These are phyloP conservation scores for Onychostoma macrolepis DNA, from an alignment of 2,113 vertebrate species.

Conservation along the genomic window DNA sequence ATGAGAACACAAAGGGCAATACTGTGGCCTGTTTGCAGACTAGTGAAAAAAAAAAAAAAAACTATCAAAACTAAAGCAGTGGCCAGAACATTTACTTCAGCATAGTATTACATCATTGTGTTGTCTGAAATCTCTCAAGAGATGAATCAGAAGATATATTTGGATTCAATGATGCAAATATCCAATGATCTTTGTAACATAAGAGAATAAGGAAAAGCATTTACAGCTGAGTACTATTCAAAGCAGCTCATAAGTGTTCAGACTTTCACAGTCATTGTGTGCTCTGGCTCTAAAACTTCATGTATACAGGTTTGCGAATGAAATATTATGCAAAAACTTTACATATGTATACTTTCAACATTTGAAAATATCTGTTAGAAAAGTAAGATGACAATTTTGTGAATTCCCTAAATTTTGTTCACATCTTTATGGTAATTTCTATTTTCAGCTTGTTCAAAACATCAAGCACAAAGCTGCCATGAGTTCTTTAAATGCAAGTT, in stretches of 20 bases:
- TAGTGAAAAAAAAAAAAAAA: too few species aligned
- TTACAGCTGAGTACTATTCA: not conserved
- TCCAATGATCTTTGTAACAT: not conserved
- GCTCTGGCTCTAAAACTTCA: not conserved
- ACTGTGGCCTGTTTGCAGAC: too few species aligned
- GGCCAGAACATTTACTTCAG: too few species aligned
- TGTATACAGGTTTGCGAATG: not conserved
- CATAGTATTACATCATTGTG: too few species aligned
- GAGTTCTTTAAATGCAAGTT: not conserved
- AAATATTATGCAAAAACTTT: not conserved
- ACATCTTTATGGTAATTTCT: not conserved
- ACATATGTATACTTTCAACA: not conserved
- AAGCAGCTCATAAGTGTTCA: not conserved
- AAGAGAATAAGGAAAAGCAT: not conserved
- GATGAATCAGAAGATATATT: too few species aligned
- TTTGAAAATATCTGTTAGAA: not conserved
- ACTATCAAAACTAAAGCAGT: too few species aligned
- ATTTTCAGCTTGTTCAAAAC: constrained; percentile 9
- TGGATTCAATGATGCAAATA: not conserved
- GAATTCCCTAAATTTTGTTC: not conserved
- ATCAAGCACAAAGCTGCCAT: not conserved
- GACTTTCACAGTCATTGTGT: not conserved
- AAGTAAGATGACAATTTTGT: not conserved
- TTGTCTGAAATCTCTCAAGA: too few species aligned
- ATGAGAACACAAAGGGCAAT: too few species aligned